Evolutionary conservation across 1,140 invertebrate species (phyloP).

Genomic region (Ericerus pela): DNA sequence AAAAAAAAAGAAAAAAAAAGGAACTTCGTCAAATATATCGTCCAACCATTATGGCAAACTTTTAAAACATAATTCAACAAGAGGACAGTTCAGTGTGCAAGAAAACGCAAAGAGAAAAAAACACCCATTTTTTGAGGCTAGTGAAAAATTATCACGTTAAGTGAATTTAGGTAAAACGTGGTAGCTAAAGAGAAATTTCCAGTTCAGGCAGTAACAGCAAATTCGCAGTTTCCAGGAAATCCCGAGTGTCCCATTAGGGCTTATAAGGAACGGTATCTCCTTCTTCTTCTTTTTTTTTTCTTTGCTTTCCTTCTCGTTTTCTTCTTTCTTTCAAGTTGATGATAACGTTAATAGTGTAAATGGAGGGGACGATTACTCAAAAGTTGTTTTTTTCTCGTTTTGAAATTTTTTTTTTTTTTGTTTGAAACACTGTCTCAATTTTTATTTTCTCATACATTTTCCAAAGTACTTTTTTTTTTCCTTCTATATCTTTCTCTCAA

Average conservation of each 20-base stretch:
- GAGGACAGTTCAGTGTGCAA: too few species aligned
- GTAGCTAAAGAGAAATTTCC: conserved; percentile 6
- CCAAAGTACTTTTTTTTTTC: too few species aligned
- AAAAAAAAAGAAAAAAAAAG: too few species aligned
- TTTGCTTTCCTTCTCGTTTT: too few species aligned
- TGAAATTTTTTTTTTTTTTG: too few species aligned
- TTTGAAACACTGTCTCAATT: neutral
- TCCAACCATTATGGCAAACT: too few species aligned
- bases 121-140: neutral
- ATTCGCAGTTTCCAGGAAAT: conserved; percentile 1
- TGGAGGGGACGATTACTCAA: conserved; percentile 8
- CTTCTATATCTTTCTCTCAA: too few species aligned
- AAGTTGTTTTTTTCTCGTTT: too few species aligned
- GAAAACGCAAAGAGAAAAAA: neutral
- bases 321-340: conserved; percentile 1
- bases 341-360: conserved; percentile 7
- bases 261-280: conserved; percentile 4
- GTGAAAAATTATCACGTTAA: conserved; percentile 8
- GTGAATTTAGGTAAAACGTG: conserved; percentile 12
- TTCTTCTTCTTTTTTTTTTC: too few species aligned
- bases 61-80: too few species aligned
- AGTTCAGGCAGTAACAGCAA: neutral
- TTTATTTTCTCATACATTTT: conserved; percentile 4
- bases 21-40: too few species aligned
- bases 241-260: conserved; percentile 5